Conservation (phyloP, 2,113 vertebrate genomes). For the Peucedramus taeniatus region DNA sequence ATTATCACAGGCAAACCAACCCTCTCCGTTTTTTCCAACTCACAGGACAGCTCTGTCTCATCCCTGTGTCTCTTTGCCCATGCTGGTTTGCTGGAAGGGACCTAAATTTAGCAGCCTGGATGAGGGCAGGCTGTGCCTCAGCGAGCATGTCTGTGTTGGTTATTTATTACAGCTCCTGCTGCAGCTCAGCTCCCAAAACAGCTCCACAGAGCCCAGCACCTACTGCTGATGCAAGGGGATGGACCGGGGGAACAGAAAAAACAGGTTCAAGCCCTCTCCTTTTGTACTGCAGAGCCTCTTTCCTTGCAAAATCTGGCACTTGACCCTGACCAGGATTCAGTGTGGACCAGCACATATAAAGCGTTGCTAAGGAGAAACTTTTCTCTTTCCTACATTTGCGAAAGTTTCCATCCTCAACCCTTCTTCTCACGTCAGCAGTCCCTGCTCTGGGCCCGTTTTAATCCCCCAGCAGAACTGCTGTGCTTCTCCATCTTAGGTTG, state of each 20-base stretch:
- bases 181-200: background rate
- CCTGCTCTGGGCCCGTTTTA: background rate
- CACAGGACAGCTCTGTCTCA: background rate
- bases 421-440: background rate
- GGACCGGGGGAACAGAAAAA: background rate
- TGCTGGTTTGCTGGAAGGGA: background rate
- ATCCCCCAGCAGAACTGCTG: background rate
- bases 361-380: background rate
- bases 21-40: background rate
- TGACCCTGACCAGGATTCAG: background rate
- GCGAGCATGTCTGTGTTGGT: background rate
- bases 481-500: background rate
- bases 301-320: background rate
- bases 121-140: background rate
- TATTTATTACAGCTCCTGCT: background rate
- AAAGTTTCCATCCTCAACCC: background rate
- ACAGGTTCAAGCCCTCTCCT: background rate
- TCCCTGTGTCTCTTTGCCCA: background rate
- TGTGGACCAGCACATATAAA: background rate
- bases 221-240: background rate
- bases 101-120: conserved; percentile 17
- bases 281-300: background rate
- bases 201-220: background rate
- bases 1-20: background rate
- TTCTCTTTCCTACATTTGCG: background rate